Evolutionary conservation across 2,113 vertebrate genomes (phyloP).

Genomic region (Tamias sibiricus): DNA sequence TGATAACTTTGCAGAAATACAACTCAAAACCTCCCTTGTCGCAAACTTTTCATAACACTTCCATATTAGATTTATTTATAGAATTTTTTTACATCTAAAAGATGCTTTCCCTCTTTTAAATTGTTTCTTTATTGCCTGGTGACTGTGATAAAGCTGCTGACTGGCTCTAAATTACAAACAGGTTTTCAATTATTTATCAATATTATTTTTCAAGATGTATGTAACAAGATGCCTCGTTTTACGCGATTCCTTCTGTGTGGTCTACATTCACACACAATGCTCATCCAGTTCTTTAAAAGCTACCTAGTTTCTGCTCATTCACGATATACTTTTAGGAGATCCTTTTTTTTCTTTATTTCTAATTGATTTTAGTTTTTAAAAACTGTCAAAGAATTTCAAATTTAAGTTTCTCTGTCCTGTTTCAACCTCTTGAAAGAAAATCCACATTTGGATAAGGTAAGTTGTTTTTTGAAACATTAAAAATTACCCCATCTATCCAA

Average conservation of each 20-base stretch:
- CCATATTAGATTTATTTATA: background rate
- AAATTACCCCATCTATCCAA: background rate
- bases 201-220: background rate
- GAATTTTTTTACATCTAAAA: background rate
- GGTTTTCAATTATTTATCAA: conserved; percentile 20
- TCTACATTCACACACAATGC: background rate
- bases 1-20: background rate
- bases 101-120: background rate
- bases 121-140: background rate
- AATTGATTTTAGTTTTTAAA: background rate
- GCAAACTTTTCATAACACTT: background rate
- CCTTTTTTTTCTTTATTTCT: background rate
- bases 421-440: background rate
- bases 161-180: conserved; percentile 16
- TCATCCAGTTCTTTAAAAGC: background rate
- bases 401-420: background rate
- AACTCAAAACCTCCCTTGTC: background rate
- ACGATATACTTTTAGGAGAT: background rate
- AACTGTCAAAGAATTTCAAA: background rate
- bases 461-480: background rate
- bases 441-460: background rate
- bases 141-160: background rate
- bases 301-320: background rate
- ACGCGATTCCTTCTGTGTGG: background rate
- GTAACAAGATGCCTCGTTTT: background rate